These are phyloP conservation scores for Teleogryllus occipitalis DNA, from an alignment of 1,140 invertebrate species.

Conservation along the genomic window DNA sequence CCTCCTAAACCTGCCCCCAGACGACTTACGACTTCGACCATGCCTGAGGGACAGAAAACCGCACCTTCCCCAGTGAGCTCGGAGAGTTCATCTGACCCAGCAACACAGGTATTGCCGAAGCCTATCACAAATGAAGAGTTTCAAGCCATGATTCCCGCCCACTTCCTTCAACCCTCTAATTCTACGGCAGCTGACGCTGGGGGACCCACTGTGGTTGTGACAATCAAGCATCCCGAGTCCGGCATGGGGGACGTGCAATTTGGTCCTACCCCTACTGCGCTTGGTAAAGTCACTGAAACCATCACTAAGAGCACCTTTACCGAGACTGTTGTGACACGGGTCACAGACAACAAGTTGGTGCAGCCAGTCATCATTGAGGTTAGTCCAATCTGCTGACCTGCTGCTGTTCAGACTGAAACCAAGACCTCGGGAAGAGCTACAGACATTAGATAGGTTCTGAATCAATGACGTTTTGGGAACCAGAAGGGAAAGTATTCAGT, in stretches of 20 bases:
- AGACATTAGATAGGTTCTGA: not conserved
- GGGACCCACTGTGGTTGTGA: slow-evolving; percentile 53
- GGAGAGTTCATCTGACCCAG: slow-evolving; percentile 37
- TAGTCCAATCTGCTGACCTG: slow-evolving; percentile 33
- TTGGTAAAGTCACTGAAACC: slow-evolving; percentile 81
- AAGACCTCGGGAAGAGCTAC: not conserved
- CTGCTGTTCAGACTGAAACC: slow-evolving; percentile 13
- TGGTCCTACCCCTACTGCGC: slow-evolving; percentile 69
- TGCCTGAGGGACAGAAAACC: not conserved
- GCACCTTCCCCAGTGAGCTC: slow-evolving; percentile 8
- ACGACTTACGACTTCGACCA: not conserved
- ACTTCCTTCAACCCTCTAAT: slow-evolving; percentile 54
- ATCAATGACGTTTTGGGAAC: not conserved
- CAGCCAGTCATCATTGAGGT: slow-evolving; percentile 82
- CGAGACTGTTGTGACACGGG: slow-evolving; percentile 84
- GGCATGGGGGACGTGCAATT: slow-evolving; percentile 53
- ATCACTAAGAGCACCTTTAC: slow-evolving; percentile 91
- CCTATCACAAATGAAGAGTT: slow-evolving; percentile 86
- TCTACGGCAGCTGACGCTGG: slow-evolving; percentile 28
- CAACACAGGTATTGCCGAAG: slow-evolving; percentile 47
- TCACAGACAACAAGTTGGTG: slow-evolving; percentile 82
- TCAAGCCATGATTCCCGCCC: slow-evolving; percentile 85
- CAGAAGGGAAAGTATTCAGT: not conserved
- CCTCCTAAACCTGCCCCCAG: slow-evolving; percentile 23
- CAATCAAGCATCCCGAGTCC: slow-evolving; percentile 61